Evolutionary conservation across 1,140 invertebrate species (phyloP).

Genomic region (Tetragonula clypearis): DNA sequence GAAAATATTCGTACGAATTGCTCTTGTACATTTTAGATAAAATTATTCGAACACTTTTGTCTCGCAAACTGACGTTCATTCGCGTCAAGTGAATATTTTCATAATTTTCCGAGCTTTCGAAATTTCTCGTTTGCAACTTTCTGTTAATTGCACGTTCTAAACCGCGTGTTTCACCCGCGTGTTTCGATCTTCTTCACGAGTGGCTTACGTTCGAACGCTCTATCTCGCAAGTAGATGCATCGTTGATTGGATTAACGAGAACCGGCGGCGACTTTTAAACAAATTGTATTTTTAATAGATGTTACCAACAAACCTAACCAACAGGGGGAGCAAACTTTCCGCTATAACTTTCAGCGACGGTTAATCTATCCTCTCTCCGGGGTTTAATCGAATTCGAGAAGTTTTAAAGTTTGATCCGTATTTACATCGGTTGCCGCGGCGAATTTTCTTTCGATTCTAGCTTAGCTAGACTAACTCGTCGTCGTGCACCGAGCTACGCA

Average conservation of each 20-base stretch:
- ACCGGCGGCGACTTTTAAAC: not conserved
- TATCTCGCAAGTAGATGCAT: not conserved
- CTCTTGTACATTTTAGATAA: not conserved
- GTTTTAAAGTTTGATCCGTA: slow-evolving; percentile 11
- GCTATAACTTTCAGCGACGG: not conserved
- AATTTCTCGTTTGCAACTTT: not conserved
- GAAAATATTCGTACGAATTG: not conserved
- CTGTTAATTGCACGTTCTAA: not conserved
- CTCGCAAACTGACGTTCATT: too few relatives aligned
- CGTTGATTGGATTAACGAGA: not conserved
- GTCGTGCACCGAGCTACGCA: too few relatives aligned
- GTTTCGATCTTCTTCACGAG: not conserved
- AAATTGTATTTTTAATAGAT: slow-evolving; percentile 34
- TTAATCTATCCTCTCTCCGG: not conserved
- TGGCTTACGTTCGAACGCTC: not conserved
- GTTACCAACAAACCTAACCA: not conserved
- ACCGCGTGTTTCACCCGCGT: not conserved
- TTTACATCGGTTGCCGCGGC: slow-evolving; percentile 4
- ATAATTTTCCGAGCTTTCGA: not conserved
- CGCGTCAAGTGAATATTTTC: not conserved
- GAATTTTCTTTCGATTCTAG: not conserved
- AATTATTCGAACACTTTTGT: not conserved
- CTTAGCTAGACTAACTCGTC: not conserved
- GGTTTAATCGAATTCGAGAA: slow-evolving; percentile 11
- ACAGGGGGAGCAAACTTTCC: slow-evolving; percentile 20